Base-by-base conservation (phyloP, 2,888 invertebrate genomes). In the Cabera pusaria region DNA sequence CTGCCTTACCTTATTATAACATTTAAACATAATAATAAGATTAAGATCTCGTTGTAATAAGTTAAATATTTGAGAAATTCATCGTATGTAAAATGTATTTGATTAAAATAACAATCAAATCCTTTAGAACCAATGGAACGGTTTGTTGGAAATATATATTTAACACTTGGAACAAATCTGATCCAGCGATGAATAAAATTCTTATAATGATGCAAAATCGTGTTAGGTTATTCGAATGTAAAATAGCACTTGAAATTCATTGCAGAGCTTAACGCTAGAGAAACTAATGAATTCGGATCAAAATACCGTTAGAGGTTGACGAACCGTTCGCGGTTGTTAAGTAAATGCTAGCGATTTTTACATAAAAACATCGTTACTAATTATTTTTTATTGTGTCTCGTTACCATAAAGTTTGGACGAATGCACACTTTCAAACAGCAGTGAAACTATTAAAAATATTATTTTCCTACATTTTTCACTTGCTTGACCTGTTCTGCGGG, bases 291-390 rank as follows among this genome's bases (percentile, higher is more conserved):
- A 81, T 78, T 74, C 69, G 67, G 78, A 70, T 75, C 73, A 65
- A 59, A 72, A 64, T 71, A 75, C 84, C 83, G 85, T 84, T 84
- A 84, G 64, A 75, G 80, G 74, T 81, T 72, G 67, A 68, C 58
- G 79, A 65, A 70, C 81, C 58, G 53, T 64, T 66, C 56, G 57
- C 64, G 63, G 62, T 70, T 61, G 61, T 64, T 59, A 64, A 61
- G 51, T 64, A 60, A 69, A 68, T 59, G 56, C 53, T 53, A 62
- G 55, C 53, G 50, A 60, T 64, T 65, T 66, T 58, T 44, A 60
- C 49, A 55, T 55, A 56, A 59, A 57, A 56, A 39, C 35, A 44
- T 44, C 38, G 29, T 42, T 43, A 49, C 41, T 39, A 46, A 44
- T 47, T 42, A 41, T 44, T 49, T 53, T 47, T 47, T 49, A 49